Base-by-base conservation (phyloP, 2,113 vertebrate species). In the Cromileptes altivelis region DNA sequence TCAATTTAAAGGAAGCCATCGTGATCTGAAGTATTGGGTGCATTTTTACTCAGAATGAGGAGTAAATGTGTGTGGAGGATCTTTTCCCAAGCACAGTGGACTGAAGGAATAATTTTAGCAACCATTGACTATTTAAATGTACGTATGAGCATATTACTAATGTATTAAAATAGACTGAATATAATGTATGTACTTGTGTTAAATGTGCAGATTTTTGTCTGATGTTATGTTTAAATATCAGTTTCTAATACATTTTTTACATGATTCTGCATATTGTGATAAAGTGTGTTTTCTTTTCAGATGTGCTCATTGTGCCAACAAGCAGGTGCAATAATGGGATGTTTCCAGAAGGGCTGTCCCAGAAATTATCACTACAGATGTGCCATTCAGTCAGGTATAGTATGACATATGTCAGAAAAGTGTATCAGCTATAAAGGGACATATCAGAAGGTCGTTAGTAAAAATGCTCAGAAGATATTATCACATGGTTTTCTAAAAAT, bases 291-390 rank as follows among this genome's bases (percentile, higher is more conserved):
- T 58, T 40, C 18, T 11, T 50, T 74, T 17, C 88, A 96, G 95
- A 70, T 83, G 2, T 96, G 95, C 69, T 94, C 92, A 1, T 19
- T 47, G 18, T 96, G 95, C 85, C 78, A 82, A 21, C 75, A 70
- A n/a, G 37, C 80, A 0, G 95, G 95, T 1, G 95, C 95, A 17
- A 94, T 95, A 4, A 87, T 95, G 92, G 95, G 95, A 19, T 96
- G 95, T 82, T 95, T 95, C 85, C 94, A 93, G 75, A 96, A 95
- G 87, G 90, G 91, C 52, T 96, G 95, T 62, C 74, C 74, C 30
- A 89, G 75, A 50, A 95, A 91, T 55, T 96, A 93, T 77, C 95
- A 96, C 88, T 95, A 94, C 88, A 90, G 71, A 70, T 96, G 95
- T 85, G 94, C 95, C 42, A 63, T 92, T 23, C 92, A 93, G 87